Evolutionary conservation across 2,113 vertebrate species (phyloP), one percentile per base, ranked within the genome.

Genomic region (Pholis gunnellus): DNA sequence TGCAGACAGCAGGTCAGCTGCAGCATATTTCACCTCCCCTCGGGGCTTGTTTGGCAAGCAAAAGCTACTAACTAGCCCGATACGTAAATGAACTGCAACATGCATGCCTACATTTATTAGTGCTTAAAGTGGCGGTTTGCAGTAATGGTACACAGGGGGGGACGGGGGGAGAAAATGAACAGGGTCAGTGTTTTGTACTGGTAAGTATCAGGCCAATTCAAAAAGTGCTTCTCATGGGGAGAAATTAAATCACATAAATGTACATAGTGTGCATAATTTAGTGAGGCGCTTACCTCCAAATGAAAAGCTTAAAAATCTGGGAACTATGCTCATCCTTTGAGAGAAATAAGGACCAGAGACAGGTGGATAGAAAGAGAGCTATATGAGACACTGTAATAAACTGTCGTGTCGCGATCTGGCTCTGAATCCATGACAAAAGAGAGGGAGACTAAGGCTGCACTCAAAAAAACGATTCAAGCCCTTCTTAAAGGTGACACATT

Each of bases 61-160:
- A 18, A 38, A 18, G 5, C 52, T 36, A 52, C 29, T 60, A 69
- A 69, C 40, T 38, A 20, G 22, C 54, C 75, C 18, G 38, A 46
- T 69, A 14, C 9, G 6, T 36, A 20, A 60, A 78, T 36, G 25
- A 34, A 60, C 9, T 38, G 65, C 29, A 27, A 70, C 54, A 48
- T 34, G 40, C 50, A 34, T 48, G 52, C 59, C 59, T 66, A 34
- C 72, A 63, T 72, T 68, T 64, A 79, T 79, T 78, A 78, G 34
- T 42, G 48, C 42, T 64, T 64, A 36, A 70, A 69, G 64, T 74
- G 78, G 63, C 57, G 34, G 25, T 69, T 68, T 59, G 52, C 31
- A 72, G 72, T 38, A 42, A 72, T 64, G 77, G 8, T 27, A 59
- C 40, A 1, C 67, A 17, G 38, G 59, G 15, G 57, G n/a, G 7